Conservation (phyloP, 2,888 invertebrate genomes). For the Sminthurinus aureus region DNA sequence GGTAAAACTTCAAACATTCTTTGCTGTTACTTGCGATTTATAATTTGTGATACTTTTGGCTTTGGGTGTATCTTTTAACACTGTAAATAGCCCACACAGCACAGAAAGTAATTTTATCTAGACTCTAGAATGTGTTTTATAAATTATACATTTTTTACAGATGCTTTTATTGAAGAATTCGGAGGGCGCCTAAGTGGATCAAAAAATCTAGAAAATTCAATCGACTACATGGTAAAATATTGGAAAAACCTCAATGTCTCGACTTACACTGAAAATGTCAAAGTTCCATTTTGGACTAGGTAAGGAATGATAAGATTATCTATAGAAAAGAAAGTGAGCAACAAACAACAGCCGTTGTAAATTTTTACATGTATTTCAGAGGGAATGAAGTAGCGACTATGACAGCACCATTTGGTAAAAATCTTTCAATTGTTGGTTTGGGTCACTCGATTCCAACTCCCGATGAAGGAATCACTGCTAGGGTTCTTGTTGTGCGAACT, state of each 20-base stretch:
- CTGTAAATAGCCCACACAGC: not conserved
- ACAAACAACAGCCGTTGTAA: not conserved
- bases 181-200: slow-evolving; percentile 63
- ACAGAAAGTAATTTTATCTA: not conserved
- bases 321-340: not conserved
- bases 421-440: slow-evolving; percentile 47
- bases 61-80: not conserved
- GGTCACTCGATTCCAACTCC: slow-evolving; percentile 54
- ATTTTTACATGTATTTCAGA: not conserved
- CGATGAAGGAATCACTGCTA: slow-evolving; percentile 49
- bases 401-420: slow-evolving; percentile 37
- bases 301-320: not conserved
- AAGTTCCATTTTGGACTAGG: slow-evolving; percentile 15
- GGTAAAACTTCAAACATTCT: slow-evolving; percentile 38
- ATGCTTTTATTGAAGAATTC: slow-evolving; percentile 62
- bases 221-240: slow-evolving; percentile 63
- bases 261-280: not conserved
- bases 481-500: slow-evolving; percentile 50
- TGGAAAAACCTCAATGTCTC: slow-evolving; percentile 33
- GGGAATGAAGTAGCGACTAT: not conserved
- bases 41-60: not conserved
- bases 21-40: not conserved
- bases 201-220: slow-evolving; percentile 63
- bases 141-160: not conserved
- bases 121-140: not conserved